Percentiles rank a stretch among this genome's conserved stretches.
phyloP scores from a whole-genome alignment of 1,140 invertebrate species.

The Meteorus sp. region DNA sequence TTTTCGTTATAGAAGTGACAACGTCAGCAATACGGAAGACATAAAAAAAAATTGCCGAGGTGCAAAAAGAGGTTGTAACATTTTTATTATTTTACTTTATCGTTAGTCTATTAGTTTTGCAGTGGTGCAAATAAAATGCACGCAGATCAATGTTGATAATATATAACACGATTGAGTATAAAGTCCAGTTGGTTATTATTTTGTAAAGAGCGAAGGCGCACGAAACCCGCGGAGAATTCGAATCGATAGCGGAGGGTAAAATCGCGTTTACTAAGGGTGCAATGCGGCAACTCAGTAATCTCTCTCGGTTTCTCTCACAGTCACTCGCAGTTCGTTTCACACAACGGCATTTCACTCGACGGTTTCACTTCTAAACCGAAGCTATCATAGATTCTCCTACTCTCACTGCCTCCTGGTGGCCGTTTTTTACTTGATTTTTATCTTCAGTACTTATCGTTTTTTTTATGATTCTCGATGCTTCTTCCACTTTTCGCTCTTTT shows the following conservation, averaged over 20 bases:
- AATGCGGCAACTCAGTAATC: conserved; percentile 5
- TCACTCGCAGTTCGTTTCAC: no score
- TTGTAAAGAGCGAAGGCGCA: neutral
- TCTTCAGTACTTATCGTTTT: neutral
- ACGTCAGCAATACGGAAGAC: no score
- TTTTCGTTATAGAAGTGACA: no score
- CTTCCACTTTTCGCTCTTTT: neutral
- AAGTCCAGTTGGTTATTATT: neutral
- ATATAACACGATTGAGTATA: no score
- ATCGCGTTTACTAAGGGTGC: neutral
- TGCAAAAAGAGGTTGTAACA: no score
- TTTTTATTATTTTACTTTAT: no score
- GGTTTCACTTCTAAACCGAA: neutral
- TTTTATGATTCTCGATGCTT: neutral
- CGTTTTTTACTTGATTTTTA: neutral
- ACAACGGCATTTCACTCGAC: no score
- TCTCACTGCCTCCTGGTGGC: neutral
- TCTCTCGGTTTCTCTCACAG: no score
- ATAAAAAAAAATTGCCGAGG: no score
- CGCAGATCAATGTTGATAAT: no score
- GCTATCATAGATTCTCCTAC: neutral
- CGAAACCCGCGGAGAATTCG: neutral
- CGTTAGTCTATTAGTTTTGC: neutral
- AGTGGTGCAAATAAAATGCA: no score
- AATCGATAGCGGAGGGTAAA: neutral